Conservation (phyloP, 2,113 vertebrate genomes). For the Sinocyclocheilus maitianheensis region DNA sequence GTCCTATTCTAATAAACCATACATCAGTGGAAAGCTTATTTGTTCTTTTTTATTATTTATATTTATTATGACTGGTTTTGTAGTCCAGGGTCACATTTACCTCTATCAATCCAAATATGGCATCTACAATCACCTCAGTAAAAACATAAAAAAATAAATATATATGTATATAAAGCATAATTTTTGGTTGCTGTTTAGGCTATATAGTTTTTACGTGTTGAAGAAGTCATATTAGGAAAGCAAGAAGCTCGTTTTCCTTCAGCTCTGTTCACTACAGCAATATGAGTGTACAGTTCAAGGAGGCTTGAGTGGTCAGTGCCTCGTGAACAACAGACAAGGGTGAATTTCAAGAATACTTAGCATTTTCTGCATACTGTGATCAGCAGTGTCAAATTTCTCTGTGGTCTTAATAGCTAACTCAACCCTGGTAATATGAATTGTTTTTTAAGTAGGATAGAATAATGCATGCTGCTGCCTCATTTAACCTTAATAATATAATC, state of each 20-base stretch:
- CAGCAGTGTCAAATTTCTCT: constrained; percentile 65
- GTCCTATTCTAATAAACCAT: too few species aligned
- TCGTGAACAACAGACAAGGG: background rate
- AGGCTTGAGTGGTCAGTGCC: background rate
- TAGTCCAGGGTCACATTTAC: too few species aligned
- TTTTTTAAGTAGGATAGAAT: background rate
- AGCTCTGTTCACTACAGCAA: constrained; percentile 4
- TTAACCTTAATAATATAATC: background rate
- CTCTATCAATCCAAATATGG: too few species aligned
- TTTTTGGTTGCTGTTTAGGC: background rate
- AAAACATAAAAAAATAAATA: background rate
- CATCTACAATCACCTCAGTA: background rate
- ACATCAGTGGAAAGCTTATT: too few species aligned
- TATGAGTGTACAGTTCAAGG: background rate
- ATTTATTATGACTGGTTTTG: too few species aligned
- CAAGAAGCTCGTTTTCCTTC: constrained; percentile 9
- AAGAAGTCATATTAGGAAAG: background rate
- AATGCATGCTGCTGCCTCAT: background rate
- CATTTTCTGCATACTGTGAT: constrained; percentile 44
- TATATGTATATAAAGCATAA: too few species aligned
- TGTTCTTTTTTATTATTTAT: too few species aligned
- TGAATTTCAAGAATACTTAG: constrained; percentile 3
- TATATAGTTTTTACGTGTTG: background rate
- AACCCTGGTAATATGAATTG: background rate
- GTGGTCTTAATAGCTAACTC: constrained; percentile 36